Base-by-base conservation (phyloP, 2,888 invertebrate genomes). In the Melipona bicolor region DNA sequence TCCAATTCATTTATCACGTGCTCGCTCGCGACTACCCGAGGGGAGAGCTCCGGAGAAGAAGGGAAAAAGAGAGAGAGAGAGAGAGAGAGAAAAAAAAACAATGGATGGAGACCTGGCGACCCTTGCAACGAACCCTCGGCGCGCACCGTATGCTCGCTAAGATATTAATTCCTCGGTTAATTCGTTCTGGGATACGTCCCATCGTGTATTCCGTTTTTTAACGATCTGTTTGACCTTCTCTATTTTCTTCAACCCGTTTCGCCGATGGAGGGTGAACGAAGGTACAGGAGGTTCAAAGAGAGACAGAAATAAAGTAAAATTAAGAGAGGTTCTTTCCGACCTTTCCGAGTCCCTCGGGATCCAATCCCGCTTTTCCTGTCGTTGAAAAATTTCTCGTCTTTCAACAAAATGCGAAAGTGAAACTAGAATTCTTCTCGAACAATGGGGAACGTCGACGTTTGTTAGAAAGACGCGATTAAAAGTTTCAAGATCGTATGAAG, bases 1-100 rank as follows among this genome's bases (percentile, higher is more conserved):
- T 88, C 84, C 89, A 86, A 90, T 89, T 89, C 90, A 88, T 88
- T 89, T 89, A 87, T 89, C 90, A 89, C 88, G 83, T 68, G 73
- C 77, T 77, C 77, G 71, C 79, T 75, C 81, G 78, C 70, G 87
- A 78, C 70, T 68, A 68, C 11, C 67, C 79, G 52, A 52, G 68
- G 32, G 65, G 36, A 54, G 50, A 27, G 36, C 52, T 36, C 64
- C 50, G 65, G 64, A 21, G 21, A n/a, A 32, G 43, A 70, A 67
- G 56, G 43, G 43, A 43, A 43, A 43, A 11, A 43, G 43, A 43
- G 49, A 52, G 68, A 27, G 62, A 32, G 72, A 67, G 56, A 9
- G 43, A 43, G 43, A 43, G 49, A 52, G 68, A 27, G 62, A 70
- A 62, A 50, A 32, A 70, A 82, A 78, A 86, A 84, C 85, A 87